phyloP scores from a whole-genome alignment of 2,113 vertebrate genomes.

The Cavia aperea region DNA sequence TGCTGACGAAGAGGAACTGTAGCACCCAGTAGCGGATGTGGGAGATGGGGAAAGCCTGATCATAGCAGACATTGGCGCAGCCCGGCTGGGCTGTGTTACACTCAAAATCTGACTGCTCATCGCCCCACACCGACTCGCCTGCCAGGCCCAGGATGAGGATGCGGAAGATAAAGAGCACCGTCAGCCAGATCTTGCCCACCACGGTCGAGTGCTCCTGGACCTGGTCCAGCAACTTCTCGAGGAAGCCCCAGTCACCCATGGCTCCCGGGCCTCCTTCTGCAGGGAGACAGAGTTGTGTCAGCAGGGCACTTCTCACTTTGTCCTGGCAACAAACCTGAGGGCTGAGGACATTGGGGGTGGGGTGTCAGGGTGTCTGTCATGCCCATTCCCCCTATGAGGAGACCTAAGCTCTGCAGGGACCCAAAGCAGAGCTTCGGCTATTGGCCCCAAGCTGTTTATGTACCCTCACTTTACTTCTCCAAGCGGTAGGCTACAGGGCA shows the following conservation, averaged over 20 bases:
- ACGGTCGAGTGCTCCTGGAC: slow-evolving; percentile 92
- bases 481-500: background rate
- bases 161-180: slow-evolving; percentile 95
- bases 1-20: slow-evolving; percentile 96
- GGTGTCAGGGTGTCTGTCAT: no score
- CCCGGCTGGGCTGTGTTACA: slow-evolving; percentile 94
- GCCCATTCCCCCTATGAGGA: background rate
- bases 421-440: background rate
- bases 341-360: no score
- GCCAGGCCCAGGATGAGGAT: slow-evolving; percentile 91
- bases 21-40: slow-evolving; percentile 97
- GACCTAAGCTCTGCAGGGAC: background rate
- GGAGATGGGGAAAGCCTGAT: slow-evolving; percentile 95
- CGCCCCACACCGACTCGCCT: slow-evolving; percentile 93
- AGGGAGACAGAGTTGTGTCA: background rate
- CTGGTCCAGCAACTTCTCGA: slow-evolving; percentile 93
- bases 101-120: slow-evolving; percentile 90
- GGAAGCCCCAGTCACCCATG: slow-evolving; percentile 96
- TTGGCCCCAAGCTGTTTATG: background rate
- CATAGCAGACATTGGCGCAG: slow-evolving; percentile 90
- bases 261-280: slow-evolving; percentile 43
- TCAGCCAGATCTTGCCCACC: slow-evolving; percentile 93
- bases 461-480: background rate
- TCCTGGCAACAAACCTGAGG: background rate
- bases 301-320: background rate